Percentiles rank a stretch among this genome's conserved stretches.
Evolutionary conservation across 2,113 vertebrate genomes (phyloP).

Genomic region (Oreotrochilus melanogaster): DNA sequence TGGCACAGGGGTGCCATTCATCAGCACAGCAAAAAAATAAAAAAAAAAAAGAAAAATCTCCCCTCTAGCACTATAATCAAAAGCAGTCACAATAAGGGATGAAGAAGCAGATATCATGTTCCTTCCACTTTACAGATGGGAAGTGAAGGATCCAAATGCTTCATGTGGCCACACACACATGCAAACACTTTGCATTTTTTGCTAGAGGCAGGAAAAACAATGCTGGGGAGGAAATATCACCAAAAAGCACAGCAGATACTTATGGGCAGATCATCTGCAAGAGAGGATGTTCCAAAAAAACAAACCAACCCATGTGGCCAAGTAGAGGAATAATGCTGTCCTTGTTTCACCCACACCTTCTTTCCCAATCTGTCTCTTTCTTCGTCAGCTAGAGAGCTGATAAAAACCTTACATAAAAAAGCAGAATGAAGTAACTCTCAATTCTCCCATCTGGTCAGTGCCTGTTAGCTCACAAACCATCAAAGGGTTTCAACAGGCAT

Average conservation of each 20-base stretch:
- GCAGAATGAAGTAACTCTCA: background rate
- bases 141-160: background rate
- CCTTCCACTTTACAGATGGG: background rate
- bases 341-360: constrained; percentile 57
- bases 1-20: background rate
- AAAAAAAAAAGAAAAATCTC: background rate
- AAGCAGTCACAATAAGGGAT: background rate
- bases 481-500: background rate
- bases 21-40: background rate
- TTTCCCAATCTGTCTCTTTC: constrained; percentile 31
- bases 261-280: constrained; percentile 44
- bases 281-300: constrained; percentile 38
- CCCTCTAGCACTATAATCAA: background rate
- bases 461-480: background rate
- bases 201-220: constrained; percentile 18
- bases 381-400: constrained; percentile 2
- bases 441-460: constrained; percentile 36
- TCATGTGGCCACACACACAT: background rate
- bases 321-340: constrained; percentile 31
- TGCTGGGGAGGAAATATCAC: constrained; percentile 13
- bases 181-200: background rate
- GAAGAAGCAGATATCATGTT: background rate
- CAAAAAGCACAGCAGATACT: constrained; percentile 44
- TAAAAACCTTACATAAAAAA: background rate
- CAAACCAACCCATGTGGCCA: constrained; percentile 35